Percentiles rank a stretch among this genome's conserved stretches.
Evolutionary conservation across 2,888 invertebrate genomes (phyloP).

Genomic region (Ophioninae sp.): DNA sequence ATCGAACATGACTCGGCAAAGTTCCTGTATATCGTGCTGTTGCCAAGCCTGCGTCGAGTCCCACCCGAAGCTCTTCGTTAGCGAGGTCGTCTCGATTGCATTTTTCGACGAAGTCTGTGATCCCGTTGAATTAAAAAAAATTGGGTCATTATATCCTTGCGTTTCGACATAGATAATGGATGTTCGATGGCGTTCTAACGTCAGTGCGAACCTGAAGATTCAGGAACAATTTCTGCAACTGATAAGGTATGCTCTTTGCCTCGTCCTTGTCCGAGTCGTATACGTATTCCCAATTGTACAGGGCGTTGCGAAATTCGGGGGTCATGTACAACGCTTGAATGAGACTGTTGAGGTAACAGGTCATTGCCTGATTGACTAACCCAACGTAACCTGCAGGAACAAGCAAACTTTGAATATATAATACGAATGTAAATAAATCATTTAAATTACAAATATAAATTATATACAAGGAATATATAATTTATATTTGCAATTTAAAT

Average conservation of each 20-base stretch:
- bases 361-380: constrained; percentile 95
- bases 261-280: constrained; percentile 86
- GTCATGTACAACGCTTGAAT: constrained; percentile 95
- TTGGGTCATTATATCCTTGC: not conserved
- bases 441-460: too few species aligned
- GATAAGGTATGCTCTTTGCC: constrained; percentile 90
- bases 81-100: constrained; percentile 92
- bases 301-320: constrained; percentile 94
- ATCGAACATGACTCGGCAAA: constrained; percentile 95
- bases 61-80: constrained; percentile 95
- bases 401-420: constrained; percentile 23
- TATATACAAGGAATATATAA: too few species aligned
- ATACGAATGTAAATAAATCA: constrained; percentile 5
- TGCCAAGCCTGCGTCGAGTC: constrained; percentile 94
- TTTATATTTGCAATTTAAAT: too few species aligned
- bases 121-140: constrained; percentile 30
- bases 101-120: constrained; percentile 88
- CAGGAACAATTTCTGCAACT: constrained; percentile 92
- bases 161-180: not conserved
- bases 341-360: constrained; percentile 94
- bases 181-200: not conserved
- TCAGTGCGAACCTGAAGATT: constrained; percentile 86
- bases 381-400: constrained; percentile 85
- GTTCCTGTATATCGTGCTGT: constrained; percentile 95
- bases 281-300: constrained; percentile 90